Conservation (phyloP, 2,113 vertebrate genomes). For the Ceyx melanurus region DNA sequence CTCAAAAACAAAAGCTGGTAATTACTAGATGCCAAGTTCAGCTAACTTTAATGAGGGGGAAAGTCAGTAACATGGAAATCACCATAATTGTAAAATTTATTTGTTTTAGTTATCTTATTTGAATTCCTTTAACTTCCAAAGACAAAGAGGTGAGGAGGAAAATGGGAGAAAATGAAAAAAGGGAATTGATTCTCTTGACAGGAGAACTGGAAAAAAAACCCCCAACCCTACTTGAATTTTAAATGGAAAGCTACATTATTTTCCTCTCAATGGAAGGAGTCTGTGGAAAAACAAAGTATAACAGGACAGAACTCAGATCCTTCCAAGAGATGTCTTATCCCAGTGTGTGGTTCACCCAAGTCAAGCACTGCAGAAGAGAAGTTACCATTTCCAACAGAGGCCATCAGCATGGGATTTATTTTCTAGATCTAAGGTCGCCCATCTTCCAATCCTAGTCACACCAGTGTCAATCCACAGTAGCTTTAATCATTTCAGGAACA, state of each 20-base stretch:
- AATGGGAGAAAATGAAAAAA: background rate
- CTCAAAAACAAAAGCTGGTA: slow-evolving; percentile 27
- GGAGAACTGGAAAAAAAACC: background rate
- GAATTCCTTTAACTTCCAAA: background rate
- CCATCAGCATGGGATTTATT: background rate
- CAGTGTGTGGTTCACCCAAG: background rate
- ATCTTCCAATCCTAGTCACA: background rate
- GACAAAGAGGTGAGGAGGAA: background rate
- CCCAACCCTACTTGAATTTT: background rate
- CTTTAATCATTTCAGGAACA: background rate
- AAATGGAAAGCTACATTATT: background rate
- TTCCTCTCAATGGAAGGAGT: background rate
- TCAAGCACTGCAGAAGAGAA: background rate
- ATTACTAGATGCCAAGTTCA: slow-evolving; percentile 47
- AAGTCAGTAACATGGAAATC: slow-evolving; percentile 2
- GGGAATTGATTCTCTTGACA: background rate
- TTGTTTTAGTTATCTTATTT: background rate
- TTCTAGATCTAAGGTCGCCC: background rate
- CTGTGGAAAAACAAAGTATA: background rate
- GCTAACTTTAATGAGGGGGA: slow-evolving; percentile 15
- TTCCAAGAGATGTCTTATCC: background rate
- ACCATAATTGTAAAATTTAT: background rate
- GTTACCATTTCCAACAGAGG: background rate
- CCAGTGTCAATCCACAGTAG: background rate
- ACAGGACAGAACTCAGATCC: background rate